These are phyloP conservation scores for Dynastes grantii DNA, from an alignment of 2,888 invertebrate genomes.

Conservation along the genomic window DNA sequence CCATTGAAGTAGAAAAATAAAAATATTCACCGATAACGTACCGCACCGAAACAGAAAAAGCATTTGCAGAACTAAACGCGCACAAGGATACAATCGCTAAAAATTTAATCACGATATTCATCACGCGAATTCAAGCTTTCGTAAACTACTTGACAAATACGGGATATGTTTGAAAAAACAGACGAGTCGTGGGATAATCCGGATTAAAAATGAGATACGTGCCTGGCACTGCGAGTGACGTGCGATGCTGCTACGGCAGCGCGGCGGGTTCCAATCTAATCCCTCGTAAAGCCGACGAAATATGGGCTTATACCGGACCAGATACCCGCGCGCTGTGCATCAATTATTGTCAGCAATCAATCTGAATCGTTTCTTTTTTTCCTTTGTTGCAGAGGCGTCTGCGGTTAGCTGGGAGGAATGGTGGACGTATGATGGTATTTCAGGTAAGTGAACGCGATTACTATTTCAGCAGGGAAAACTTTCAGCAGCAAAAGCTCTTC, in stretches of 20 bases:
- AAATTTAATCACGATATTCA: constrained; percentile 52
- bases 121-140: constrained; percentile 50
- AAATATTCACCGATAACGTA: constrained; percentile 16
- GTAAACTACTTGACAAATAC: constrained; percentile 56
- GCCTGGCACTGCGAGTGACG: constrained; percentile 63
- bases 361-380: constrained; percentile 60
- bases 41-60: background rate
- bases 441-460: constrained; percentile 78
- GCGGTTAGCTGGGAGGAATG: constrained; percentile 95
- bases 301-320: constrained; percentile 63
- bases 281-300: constrained; percentile 66
- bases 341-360: constrained; percentile 66
- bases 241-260: constrained; percentile 60
- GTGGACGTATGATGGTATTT: constrained; percentile 97
- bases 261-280: constrained; percentile 63
- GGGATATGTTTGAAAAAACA: constrained; percentile 59
- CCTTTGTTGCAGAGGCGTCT: constrained; percentile 79
- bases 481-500: constrained; percentile 16
- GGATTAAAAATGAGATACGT: constrained; percentile 71
- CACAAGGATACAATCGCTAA: constrained; percentile 38
- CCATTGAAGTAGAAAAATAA: constrained; percentile 16
- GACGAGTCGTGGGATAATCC: constrained; percentile 64
- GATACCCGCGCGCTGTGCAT: constrained; percentile 60
- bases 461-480: constrained; percentile 38
- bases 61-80: constrained; percentile 24